phyloP scores from a whole-genome alignment of 2,888 invertebrate species.

The Drosophila nigritarsus region DNA sequence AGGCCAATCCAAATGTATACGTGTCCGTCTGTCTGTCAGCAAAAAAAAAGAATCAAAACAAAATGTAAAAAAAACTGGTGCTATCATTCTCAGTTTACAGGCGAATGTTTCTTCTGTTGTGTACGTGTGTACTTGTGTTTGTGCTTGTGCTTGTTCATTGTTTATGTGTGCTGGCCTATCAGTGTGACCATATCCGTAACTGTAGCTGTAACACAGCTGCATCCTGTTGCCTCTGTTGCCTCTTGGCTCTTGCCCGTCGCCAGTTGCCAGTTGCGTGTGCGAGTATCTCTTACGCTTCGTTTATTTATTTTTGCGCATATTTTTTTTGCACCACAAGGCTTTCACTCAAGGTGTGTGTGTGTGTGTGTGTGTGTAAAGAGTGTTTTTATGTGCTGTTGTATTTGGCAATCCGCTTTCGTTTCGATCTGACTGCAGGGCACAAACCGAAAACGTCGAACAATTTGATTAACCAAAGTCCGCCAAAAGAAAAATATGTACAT shows the following conservation, averaged over 20 bases:
- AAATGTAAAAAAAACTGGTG: slow-evolving; percentile 32
- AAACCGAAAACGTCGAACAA: slow-evolving; percentile 52
- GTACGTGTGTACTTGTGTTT: slow-evolving; percentile 10
- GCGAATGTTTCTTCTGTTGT: slow-evolving; percentile 48
- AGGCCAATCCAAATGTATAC: slow-evolving; percentile 54
- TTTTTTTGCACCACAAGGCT: slow-evolving; percentile 49
- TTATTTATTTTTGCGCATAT: slow-evolving; percentile 70
- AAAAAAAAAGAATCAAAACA: slow-evolving; percentile 15
- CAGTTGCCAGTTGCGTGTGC: slow-evolving; percentile 1
- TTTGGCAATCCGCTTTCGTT: slow-evolving; percentile 23
- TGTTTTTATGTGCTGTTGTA: slow-evolving; percentile 21
- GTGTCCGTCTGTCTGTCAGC: slow-evolving; percentile 47
- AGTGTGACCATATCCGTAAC: slow-evolving; percentile 30
- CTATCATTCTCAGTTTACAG: slow-evolving; percentile 66
- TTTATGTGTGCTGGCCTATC: slow-evolving; percentile 33
- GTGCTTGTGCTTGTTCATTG: slow-evolving; percentile 24
- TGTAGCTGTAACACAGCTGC: slow-evolving; percentile 37
- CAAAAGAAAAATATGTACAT: slow-evolving; percentile 4
- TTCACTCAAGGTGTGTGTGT: slow-evolving; percentile 13
- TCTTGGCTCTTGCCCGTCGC: background rate
- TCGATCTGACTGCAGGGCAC: slow-evolving; percentile 8
- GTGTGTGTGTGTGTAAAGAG: slow-evolving; percentile 2
- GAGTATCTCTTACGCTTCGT: slow-evolving; percentile 76
- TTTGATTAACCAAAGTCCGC: slow-evolving; percentile 64
- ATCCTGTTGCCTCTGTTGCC: slow-evolving; percentile 47